Base-by-base conservation (phyloP, 2,113 vertebrate genomes). In the Pluvialis apricaria region DNA sequence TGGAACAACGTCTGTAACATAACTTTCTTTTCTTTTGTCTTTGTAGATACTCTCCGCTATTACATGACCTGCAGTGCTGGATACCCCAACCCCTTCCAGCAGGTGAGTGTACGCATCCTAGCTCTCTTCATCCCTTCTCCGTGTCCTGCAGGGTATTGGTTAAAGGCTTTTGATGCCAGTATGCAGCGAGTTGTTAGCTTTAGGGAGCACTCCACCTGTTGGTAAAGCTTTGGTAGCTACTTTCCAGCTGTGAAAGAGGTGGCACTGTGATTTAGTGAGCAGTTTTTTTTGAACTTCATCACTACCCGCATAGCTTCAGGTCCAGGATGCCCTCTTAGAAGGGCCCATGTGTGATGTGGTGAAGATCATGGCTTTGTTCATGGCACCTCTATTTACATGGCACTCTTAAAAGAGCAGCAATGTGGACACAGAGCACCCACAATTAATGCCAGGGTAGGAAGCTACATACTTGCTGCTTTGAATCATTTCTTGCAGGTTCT, bases 31-130 rank as follows among this genome's bases (percentile, higher is more conserved):
- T 91, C 79, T 64, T 80, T 51, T 97, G 47, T 95, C 82, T 93
- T 69, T 15, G 2, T 97, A 99, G 99, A 99, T 68, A 99, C 98
- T 76, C 97, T 99, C 79, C 98, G 98, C 91, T 99, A 99, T 97
- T 99, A 99, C 96, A 98, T 99, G 29, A 97, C 97, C 82, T 99
- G 99, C 91, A 98, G 97, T 34, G 88, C 98, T 92, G 98, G 98
- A 3, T 98, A 98, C 80, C 87, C 97, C 89, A 99, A 99, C 97
- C 99, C 99, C 66, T 99, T 99, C 97, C 99, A 99, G 97, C 99
- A 99, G 99, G 99, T 99, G 97, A 95, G 98, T 97, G 29, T 49
- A 1, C 34, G 42, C 89, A 28, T 72, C 49, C 25, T 2, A 2
- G 3, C 13, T 38, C 54, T 81, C 49, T 52, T 70, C 49, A 49